phyloP scores from a whole-genome alignment of 2,888 invertebrate species.

The Ephialtes manifestator region DNA sequence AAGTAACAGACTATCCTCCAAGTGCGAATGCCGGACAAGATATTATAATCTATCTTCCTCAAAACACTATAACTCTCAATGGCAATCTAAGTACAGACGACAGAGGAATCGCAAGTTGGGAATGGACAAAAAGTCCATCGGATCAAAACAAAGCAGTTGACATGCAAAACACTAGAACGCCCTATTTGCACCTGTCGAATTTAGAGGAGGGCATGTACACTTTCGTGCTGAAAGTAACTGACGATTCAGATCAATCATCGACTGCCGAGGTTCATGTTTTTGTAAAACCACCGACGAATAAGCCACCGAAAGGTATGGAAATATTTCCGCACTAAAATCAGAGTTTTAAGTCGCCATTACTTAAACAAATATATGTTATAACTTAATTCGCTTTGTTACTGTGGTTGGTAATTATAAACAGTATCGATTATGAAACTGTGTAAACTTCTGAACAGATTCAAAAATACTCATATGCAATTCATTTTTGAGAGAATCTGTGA shows the following conservation, averaged over 20 bases:
- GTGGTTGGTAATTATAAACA: too few species aligned
- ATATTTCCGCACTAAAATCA: not conserved
- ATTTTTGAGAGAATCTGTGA: too few species aligned
- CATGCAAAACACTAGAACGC: conserved; percentile 97
- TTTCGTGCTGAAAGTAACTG: conserved; percentile 96
- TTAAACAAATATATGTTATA: too few species aligned
- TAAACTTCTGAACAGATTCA: too few species aligned
- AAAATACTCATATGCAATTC: too few species aligned
- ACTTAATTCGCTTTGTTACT: too few species aligned
- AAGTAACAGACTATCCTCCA: conserved; percentile 97
- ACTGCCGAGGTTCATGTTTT: conserved; percentile 96
- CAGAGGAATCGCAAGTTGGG: conserved; percentile 97
- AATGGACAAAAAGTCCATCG: conserved; percentile 97
- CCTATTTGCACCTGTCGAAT: conserved; percentile 95
- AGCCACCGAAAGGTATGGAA: conserved; percentile 91
- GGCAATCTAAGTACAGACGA: conserved; percentile 97
- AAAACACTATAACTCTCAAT: conserved; percentile 93
- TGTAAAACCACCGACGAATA: conserved; percentile 95
- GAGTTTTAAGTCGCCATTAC: too few species aligned
- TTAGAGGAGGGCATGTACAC: conserved; percentile 98
- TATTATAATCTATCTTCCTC: conserved; percentile 95
- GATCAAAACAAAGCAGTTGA: conserved; percentile 97
- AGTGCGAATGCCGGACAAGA: conserved; percentile 97
- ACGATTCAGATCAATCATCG: conserved; percentile 95
- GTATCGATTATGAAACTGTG: too few species aligned